Percentiles rank a stretch among this genome's conserved stretches.
Evolutionary conservation across 2,888 invertebrate genomes (phyloP).

Genomic region (Lydus trimaculatus): DNA sequence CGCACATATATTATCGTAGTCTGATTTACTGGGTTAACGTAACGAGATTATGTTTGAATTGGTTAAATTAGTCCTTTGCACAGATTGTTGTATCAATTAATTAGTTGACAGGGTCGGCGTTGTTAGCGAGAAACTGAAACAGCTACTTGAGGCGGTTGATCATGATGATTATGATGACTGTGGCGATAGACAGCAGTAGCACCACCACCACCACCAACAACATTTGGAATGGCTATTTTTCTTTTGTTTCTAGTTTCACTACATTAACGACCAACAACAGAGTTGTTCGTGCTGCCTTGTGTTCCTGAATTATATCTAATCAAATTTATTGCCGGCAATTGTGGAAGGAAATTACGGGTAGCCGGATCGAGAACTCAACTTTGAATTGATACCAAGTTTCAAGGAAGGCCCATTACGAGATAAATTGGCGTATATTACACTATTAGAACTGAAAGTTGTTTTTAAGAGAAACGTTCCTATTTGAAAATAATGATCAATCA

Average conservation of each 20-base stretch:
- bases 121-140: not conserved
- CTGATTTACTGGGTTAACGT: conserved; percentile 40
- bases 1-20: conserved; percentile 40
- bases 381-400: conserved; percentile 23
- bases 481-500: not conserved
- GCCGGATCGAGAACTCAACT: conserved; percentile 21
- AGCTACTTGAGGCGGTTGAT: not conserved
- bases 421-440: not conserved
- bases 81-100: conserved; percentile 40
- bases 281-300: conserved; percentile 25
- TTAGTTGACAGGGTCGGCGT: conserved; percentile 29
- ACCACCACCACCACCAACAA: no score
- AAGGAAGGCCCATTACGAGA: conserved; percentile 15
- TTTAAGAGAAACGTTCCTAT: not conserved
- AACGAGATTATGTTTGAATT: conserved; percentile 39
- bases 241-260: no score
- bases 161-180: not conserved
- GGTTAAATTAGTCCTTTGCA: conserved; percentile 37
- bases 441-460: not conserved
- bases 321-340: conserved; percentile 30
- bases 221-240: no score
- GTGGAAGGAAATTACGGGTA: conserved; percentile 28
- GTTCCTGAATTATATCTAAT: conserved; percentile 26
- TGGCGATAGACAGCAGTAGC: no score
- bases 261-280: conserved; percentile 11